Base-by-base conservation (phyloP, 2,888 invertebrate species). In the Parnassius glacialis region DNA sequence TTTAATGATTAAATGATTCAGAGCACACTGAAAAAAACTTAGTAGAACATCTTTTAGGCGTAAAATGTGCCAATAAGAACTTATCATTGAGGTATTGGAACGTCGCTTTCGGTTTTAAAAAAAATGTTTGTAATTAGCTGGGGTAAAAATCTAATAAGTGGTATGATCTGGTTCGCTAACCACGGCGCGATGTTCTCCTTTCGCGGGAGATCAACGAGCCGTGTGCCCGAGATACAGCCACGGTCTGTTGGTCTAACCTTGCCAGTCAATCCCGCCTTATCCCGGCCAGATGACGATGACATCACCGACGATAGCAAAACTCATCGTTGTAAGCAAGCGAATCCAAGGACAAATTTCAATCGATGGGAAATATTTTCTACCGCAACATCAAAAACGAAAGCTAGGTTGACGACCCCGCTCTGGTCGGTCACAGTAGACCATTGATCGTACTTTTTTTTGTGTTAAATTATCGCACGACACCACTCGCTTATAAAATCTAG, bases 191-290 rank as follows among this genome's bases (percentile, higher is more conserved):
- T 75, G 78, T 73, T 79, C 80, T 84, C 80, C 83, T 87, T 85
- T 87, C 83, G 81, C 84, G 78, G 77, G 72, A 74, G 79, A 78
- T 68, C 85, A 86, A 81, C 87, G 87, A 88, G 84, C 83, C 89
- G 82, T 86, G 79, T 71, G 76, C 76, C 65, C 68, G 79, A 84
- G 83, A 79, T 78, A 71, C 74, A 74, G 85, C 78, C 80, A 89
- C 89, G 90, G 88, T 90, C 90, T 84, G 84, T 72, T 81, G 83
- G 70, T 68, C 77, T 79, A 85, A 88, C 90, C 90, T 90, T 90
- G 89, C 83, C 79, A 78, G 73, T 75, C 79, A 78, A 83, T 87
- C 87, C 87, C 80, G 81, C 73, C 71, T 78, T 69, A 76, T 86
- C 87, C 87, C 76, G 78, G 70, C 68, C 74, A 72, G 71, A 78